Evolutionary conservation across 2,113 vertebrate genomes (phyloP).

Genomic region (Sylvietta virens): DNA sequence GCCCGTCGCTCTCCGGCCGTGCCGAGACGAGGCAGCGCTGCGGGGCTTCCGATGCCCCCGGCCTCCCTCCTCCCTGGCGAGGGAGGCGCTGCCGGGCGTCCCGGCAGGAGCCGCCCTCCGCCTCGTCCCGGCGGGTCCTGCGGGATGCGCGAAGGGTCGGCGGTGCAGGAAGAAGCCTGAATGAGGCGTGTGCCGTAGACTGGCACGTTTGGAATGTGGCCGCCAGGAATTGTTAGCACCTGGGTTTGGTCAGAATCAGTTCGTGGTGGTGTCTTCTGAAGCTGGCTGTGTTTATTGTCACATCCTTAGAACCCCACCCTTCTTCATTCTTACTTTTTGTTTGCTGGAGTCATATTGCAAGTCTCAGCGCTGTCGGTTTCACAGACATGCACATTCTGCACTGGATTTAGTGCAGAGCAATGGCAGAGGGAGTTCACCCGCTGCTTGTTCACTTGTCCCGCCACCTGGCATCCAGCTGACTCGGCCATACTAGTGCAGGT

Average conservation of each 20-base stretch:
- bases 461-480: not conserved
- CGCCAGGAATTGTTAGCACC: not conserved
- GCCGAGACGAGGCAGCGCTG: not conserved
- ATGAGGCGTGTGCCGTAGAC: rapidly evolving
- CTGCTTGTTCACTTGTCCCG: not conserved
- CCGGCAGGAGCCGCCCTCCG: not conserved
- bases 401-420: not conserved
- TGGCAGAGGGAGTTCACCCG: not conserved
- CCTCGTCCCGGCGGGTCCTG: too few relatives aligned
- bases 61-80: not conserved
- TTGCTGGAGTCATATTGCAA: not conserved
- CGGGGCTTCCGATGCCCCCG: not conserved
- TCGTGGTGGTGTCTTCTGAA: not conserved
- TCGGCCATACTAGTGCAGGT: too few relatives aligned
- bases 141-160: not conserved
- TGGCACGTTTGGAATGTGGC: rapidly evolving
- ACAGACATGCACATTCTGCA: rapidly evolving
- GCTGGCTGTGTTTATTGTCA: not conserved
- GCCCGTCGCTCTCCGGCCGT: not conserved
- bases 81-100: too few relatives aligned
- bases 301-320: not conserved
- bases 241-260: not conserved
- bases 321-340: not conserved
- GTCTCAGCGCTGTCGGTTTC: not conserved
- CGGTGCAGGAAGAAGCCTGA: too few relatives aligned